phyloP scores from a whole-genome alignment of 2,113 vertebrate species.

The Hypomesus transpacificus region DNA sequence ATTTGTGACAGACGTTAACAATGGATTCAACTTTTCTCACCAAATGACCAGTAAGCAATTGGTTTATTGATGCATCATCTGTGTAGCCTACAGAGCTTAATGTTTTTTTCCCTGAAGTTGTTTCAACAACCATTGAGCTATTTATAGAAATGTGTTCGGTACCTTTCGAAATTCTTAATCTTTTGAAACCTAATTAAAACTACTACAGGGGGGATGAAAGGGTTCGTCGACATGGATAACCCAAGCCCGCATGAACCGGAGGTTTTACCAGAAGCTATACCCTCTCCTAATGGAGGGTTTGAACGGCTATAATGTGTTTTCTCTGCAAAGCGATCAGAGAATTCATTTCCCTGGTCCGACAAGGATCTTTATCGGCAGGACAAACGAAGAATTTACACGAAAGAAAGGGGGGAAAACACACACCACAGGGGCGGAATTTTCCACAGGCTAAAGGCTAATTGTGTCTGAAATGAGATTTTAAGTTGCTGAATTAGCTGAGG shows the following conservation, averaged over 20 bases:
- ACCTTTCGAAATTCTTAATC: conserved; percentile 29
- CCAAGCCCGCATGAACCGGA: conserved; percentile 37
- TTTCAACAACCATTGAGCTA: background rate
- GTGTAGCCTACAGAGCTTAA: conserved; percentile 22
- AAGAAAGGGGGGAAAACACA: conserved; percentile 20
- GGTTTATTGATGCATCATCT: conserved; percentile 6
- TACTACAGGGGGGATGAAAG: conserved; percentile 44
- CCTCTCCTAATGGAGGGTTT: conserved; percentile 43
- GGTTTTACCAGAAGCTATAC: conserved; percentile 38
- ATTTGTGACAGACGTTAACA: too few species aligned
- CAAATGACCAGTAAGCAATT: background rate
- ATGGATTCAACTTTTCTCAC: too few species aligned
- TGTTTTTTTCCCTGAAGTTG: background rate
- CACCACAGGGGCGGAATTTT: conserved; percentile 34
- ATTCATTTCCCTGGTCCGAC: conserved; percentile 53
- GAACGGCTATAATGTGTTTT: conserved; percentile 62
- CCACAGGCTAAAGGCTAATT: conserved; percentile 73
- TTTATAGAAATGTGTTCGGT: background rate
- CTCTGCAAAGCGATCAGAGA: conserved; percentile 63
- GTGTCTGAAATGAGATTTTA: conserved; percentile 73
- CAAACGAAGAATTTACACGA: conserved; percentile 52
- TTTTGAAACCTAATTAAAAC: conserved; percentile 44
- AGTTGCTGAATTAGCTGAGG: conserved; percentile 67
- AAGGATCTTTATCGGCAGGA: conserved; percentile 58
- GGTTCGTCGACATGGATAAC: conserved; percentile 47